A percentile compares a stretch with the other conserved stretches of the same genome.
Conservation (phyloP, 2,888 invertebrate genomes). For the Gasteruption jaculator region DNA sequence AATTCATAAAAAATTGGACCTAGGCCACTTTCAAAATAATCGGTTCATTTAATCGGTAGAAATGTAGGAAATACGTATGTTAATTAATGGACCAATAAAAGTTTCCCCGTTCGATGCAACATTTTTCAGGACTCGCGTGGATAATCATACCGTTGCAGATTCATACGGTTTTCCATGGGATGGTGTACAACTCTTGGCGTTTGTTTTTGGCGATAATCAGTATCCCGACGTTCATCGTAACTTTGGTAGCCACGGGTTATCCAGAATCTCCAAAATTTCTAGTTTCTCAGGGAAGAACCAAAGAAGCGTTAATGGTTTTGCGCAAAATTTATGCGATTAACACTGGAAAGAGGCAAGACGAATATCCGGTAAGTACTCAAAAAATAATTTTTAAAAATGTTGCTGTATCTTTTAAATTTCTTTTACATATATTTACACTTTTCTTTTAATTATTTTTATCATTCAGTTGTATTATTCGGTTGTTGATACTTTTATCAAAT, state of each 20-base stretch:
- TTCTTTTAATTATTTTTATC: too few species aligned
- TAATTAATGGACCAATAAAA: background rate
- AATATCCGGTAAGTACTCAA: conserved; percentile 55
- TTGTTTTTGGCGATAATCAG: conserved; percentile 65
- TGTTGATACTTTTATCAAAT: too few species aligned
- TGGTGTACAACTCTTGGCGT: conserved; percentile 71
- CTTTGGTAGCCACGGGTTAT: conserved; percentile 57
- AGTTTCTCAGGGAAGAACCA: conserved; percentile 59
- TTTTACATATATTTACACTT: too few species aligned
- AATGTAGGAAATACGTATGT: background rate
- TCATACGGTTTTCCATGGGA: conserved; percentile 32
- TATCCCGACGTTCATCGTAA: conserved; percentile 61
- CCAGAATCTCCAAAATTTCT: conserved; percentile 81
- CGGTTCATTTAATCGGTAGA: too few species aligned
- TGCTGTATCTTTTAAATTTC: too few species aligned
- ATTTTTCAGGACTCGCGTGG: conserved; percentile 62
- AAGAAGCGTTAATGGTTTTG: conserved; percentile 60
- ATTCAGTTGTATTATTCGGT: too few species aligned
- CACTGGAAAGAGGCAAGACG: conserved; percentile 49
- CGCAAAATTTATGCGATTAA: conserved; percentile 60
- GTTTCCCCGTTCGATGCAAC: background rate
- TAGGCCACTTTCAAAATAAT: too few species aligned
- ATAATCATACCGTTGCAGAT: conserved; percentile 59
- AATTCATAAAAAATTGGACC: too few species aligned
- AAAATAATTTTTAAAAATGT: too few species aligned